Conservation (phyloP, 35 echinoderm and acorn worm species). For the Hemicentrotus pulcherrimus region DNA sequence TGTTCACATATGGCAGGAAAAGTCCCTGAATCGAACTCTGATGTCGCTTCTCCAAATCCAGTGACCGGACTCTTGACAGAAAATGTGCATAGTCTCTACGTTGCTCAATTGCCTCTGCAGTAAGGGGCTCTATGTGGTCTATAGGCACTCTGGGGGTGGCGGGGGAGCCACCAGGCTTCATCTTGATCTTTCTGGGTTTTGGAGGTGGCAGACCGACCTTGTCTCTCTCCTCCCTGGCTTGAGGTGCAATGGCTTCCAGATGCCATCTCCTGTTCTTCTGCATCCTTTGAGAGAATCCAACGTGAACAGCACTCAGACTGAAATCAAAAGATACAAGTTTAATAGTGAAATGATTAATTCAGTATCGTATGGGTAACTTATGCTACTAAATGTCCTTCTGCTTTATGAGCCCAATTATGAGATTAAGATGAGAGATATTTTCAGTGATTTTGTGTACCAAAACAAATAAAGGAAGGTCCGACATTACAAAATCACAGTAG, state of each 20-base stretch:
- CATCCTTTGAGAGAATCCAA: constrained; percentile 45
- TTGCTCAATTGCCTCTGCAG: constrained; percentile 78
- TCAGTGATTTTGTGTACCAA: no score
- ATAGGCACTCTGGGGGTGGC: constrained; percentile 76
- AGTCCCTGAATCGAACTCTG: constrained; percentile 68
- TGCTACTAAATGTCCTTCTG: no score
- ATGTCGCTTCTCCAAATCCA: constrained; percentile 69
- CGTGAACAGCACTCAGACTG: constrained; percentile 64
- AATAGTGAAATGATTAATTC: no score
- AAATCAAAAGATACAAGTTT: no score
- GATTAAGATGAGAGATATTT: no score
- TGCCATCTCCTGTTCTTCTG: constrained; percentile 68
- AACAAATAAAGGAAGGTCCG: no score
- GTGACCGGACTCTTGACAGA: constrained; percentile 61
- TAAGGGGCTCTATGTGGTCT: constrained; percentile 54
- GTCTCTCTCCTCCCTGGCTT: constrained; percentile 66
- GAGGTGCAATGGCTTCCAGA: constrained; percentile 62
- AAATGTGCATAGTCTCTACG: constrained; percentile 89
- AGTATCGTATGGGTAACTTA: no score
- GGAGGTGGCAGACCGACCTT: constrained; percentile 62
- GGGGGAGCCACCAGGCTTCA: constrained; percentile 69
- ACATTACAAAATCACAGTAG: no score
- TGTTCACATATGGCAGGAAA: constrained; percentile 87
- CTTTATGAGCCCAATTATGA: no score
- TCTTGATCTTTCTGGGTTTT: constrained; percentile 71